Percentiles rank a stretch among this genome's conserved stretches.
phyloP scores from a whole-genome alignment of 2,888 invertebrate species.

The Brenthis ino region DNA sequence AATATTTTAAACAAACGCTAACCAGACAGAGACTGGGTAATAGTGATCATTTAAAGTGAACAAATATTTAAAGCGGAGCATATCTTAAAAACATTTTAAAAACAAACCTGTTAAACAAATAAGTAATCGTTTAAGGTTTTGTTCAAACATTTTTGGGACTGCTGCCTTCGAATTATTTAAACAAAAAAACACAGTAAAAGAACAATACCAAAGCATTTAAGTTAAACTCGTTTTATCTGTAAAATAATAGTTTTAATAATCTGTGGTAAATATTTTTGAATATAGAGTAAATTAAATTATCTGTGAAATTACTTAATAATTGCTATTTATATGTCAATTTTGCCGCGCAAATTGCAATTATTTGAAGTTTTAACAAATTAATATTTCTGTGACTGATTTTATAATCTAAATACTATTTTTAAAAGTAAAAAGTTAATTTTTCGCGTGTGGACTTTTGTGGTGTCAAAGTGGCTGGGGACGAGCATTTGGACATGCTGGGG shows the following conservation, averaged over 20 bases:
- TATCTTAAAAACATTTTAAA: conserved; percentile 49
- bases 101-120: conserved; percentile 63
- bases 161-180: conserved; percentile 67
- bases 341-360: neutral
- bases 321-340: neutral
- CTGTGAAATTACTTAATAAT: conserved; percentile 3
- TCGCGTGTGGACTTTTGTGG: conserved; percentile 53
- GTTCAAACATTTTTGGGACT: conserved; percentile 70
- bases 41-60: conserved; percentile 44
- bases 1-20: conserved; percentile 45
- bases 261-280: neutral
- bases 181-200: conserved; percentile 52
- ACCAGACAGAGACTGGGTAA: conserved; percentile 69
- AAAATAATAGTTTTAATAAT: neutral
- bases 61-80: conserved; percentile 38
- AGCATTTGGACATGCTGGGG: conserved; percentile 80
- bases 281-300: conserved; percentile 5
- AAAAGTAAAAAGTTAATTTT: conserved; percentile 22
- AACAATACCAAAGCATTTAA: conserved; percentile 21
- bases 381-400: too few species aligned
- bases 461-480: conserved; percentile 79
- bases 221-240: conserved; percentile 9
- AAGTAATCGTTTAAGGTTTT: conserved; percentile 74
- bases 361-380: too few species aligned
- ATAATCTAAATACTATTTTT: too few species aligned